Conservation (phyloP, 2,888 invertebrate genomes). For the Clepsis dumicolana region DNA sequence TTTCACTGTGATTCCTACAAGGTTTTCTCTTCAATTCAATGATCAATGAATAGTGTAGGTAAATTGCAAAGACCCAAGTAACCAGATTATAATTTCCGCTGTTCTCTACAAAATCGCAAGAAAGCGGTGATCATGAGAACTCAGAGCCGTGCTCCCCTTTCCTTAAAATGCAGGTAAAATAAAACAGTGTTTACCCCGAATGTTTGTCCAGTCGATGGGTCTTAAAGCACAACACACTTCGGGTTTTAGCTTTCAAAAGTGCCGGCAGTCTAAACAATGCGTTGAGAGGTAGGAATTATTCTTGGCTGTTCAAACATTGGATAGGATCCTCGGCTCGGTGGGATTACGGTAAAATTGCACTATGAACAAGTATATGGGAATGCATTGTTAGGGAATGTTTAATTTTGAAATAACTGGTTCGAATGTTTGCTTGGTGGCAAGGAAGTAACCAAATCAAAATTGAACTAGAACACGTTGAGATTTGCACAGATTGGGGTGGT, state of each 20-base stretch:
- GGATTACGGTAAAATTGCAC: slow-evolving; percentile 54
- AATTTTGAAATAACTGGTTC: background rate
- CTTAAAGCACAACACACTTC: slow-evolving; percentile 83
- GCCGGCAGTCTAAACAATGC: slow-evolving; percentile 79
- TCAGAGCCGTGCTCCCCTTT: slow-evolving; percentile 78
- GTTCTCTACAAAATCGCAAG: slow-evolving; percentile 46
- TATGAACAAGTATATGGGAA: slow-evolving; percentile 29
- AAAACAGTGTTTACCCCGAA: slow-evolving; percentile 68
- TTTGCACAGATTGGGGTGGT: no score
- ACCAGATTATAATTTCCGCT: background rate
- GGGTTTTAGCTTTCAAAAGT: slow-evolving; percentile 85
- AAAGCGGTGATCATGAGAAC: slow-evolving; percentile 67
- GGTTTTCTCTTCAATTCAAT: no score
- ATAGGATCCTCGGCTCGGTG: slow-evolving; percentile 60
- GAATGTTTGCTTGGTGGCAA: background rate
- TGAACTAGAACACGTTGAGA: background rate
- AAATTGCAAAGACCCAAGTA: no score
- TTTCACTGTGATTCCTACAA: no score
- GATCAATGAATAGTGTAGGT: no score
- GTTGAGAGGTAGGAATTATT: slow-evolving; percentile 75
- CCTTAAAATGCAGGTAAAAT: slow-evolving; percentile 81
- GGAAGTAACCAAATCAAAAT: background rate
- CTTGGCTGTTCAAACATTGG: slow-evolving; percentile 75
- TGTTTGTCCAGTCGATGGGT: slow-evolving; percentile 82
- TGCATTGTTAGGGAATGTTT: slow-evolving; percentile 9